Conservation (phyloP, 2,888 invertebrate genomes). For the Ophion obscuratus region DNA sequence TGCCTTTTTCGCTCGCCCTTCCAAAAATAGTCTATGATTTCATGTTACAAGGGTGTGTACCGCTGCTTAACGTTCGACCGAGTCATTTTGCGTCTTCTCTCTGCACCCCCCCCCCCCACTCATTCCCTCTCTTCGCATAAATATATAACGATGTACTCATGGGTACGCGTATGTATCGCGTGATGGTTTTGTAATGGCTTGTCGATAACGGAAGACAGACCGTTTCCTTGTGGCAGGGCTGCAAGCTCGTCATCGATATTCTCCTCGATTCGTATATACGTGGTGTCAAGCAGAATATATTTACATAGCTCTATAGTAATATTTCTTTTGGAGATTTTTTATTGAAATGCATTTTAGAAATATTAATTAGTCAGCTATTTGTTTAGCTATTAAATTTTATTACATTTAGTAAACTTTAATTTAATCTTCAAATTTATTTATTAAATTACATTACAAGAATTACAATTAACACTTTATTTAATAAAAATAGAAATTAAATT, state of each 20-base stretch:
- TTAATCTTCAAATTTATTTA: no score
- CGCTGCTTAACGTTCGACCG: conserved; percentile 57
- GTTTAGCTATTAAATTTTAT: no score
- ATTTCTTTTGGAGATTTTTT: no score
- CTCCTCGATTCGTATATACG: conserved; percentile 20
- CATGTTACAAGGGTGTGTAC: conserved; percentile 65
- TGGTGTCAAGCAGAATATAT: no score
- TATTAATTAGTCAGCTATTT: no score
- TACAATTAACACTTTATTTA: no score
- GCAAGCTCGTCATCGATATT: conserved; percentile 58
- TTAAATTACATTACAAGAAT: no score
- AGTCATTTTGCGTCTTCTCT: conserved; percentile 26
- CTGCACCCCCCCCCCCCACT: not conserved
- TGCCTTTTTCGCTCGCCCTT: conserved; percentile 48
- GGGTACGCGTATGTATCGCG: conserved; percentile 1
- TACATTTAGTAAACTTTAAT: no score
- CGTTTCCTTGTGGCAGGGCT: conserved; percentile 56
- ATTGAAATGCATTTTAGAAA: no score
- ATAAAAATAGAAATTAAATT: no score
- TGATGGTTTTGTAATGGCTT: conserved; percentile 58
- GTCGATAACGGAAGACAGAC: conserved; percentile 64
- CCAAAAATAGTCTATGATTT: conserved; percentile 72
- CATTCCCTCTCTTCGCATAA: not conserved
- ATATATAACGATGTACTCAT: conserved; percentile 27
- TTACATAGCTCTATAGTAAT: no score